Base-by-base conservation (phyloP, 2,113 vertebrate species). In the Monopterus albus region DNA sequence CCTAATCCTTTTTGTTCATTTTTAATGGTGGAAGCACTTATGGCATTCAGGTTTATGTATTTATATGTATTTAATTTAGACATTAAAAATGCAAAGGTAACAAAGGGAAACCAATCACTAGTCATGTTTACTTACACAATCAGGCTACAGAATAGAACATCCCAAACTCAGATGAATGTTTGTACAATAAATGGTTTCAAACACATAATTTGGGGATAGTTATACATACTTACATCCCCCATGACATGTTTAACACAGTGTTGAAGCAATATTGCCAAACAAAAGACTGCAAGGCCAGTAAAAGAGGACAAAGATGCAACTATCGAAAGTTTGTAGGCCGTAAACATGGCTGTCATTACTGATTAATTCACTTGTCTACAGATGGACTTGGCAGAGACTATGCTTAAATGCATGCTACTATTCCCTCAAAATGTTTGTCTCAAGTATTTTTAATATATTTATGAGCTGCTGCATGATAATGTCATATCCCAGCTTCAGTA, bases 391-490 rank as follows among this genome's bases (percentile, higher is more conserved):
- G 12, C 35, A 67, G 31, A 43, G 46, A 50, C 7, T 25, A 25
- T 71, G 60, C 74, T 64, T 63, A 61, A 43, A 38, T 25, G 25
- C 53, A 65, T 62, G 31, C 28, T 49, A 15, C 15, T 35, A 29
- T 53, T 66, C 49, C 39, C 53, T 81, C 35, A 35, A 58, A 68
- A 38, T 59, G 59, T 73, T n/a, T 71, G 7, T 49, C 25, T 68
- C 29, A 58, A 36, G 40, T 57, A 12, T 43, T 60, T 47, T n/a
- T n/a, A n/a, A n/a, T n/a, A n/a, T 69, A 75, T 84, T 72, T 26
- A 78, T 84, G 69, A 57, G 29, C 51, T 36, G 28, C 46, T 56
- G 31, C 43, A 56, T 76, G 57, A 74, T 74, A 80, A 84, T 82
- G 76, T 28, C 31, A 58, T 31, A 55, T 76, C 28, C 35, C 52